Evolutionary conservation across 2,113 vertebrate species (phyloP).

Genomic region (Tautogolabrus adspersus): DNA sequence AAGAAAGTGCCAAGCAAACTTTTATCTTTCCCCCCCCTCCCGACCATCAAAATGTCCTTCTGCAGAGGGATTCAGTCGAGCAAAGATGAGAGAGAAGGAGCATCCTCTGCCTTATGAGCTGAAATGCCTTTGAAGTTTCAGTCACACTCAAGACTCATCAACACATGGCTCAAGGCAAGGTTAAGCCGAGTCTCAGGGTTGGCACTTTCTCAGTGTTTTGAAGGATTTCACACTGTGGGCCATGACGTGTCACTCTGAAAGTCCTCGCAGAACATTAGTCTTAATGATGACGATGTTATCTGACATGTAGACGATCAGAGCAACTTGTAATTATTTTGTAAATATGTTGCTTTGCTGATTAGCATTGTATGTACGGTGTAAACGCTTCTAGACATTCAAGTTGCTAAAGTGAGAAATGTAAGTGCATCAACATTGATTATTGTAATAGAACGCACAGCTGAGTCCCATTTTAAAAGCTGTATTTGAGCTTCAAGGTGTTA

Average conservation of each 20-base stretch:
- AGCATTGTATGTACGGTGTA: neutral
- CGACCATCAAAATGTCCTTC: slow-evolving; percentile 67
- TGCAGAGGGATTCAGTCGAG: slow-evolving; percentile 56
- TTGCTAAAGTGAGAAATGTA: neutral
- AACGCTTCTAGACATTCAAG: neutral
- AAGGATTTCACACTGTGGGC: slow-evolving; percentile 70
- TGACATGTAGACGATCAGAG: slow-evolving; percentile 57
- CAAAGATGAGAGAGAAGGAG: slow-evolving; percentile 71
- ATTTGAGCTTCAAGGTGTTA: slow-evolving; percentile 32
- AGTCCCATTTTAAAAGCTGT: neutral
- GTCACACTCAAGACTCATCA: slow-evolving; percentile 74
- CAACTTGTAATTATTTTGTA: slow-evolving; percentile 22
- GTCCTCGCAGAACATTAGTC: slow-evolving; percentile 42
- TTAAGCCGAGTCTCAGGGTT: slow-evolving; percentile 70
- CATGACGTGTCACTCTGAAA: slow-evolving; percentile 46
- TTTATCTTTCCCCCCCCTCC: slow-evolving; percentile 4
- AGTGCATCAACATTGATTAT: slow-evolving; percentile 2
- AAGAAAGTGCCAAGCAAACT: slow-evolving; percentile 57
- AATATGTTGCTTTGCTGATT: slow-evolving; percentile 5
- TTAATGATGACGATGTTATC: slow-evolving; percentile 58
- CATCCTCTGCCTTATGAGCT: slow-evolving; percentile 63
- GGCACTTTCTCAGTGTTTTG: slow-evolving; percentile 70
- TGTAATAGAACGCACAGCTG: neutral
- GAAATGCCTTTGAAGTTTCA: slow-evolving; percentile 78
- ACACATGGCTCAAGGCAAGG: slow-evolving; percentile 79